A percentile compares a stretch with the other conserved stretches of the same genome.
phyloP scores from a whole-genome alignment of 1,140 invertebrate species.

The Aphis craccivora region DNA sequence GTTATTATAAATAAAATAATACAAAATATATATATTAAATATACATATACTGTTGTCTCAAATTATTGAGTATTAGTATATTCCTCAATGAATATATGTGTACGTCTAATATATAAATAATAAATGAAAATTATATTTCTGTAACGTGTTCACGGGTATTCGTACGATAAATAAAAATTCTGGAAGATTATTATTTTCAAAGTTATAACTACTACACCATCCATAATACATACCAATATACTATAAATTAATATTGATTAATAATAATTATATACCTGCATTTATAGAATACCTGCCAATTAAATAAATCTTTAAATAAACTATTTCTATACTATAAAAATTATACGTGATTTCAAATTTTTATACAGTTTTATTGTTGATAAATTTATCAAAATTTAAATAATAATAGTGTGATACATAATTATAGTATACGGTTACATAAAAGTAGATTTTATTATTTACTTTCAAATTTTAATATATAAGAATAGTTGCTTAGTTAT shows the following conservation, averaged over 20 bases:
- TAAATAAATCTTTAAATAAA: background rate
- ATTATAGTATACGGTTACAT: background rate
- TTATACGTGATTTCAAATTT: background rate
- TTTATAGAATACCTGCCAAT: background rate
- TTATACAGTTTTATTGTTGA: background rate
- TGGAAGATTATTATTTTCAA: background rate
- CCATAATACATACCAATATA: background rate
- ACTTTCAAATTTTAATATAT: background rate
- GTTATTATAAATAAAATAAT: background rate
- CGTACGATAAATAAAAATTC: background rate
- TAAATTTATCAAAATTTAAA: background rate
- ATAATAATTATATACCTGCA: background rate
- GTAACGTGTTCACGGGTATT: background rate
- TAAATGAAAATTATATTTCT: background rate
- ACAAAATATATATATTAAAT: no score
- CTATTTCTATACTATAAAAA: background rate
- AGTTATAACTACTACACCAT: background rate
- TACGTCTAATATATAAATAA: background rate
- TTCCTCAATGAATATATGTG: no score
- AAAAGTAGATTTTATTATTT: background rate
- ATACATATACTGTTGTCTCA: background rate
- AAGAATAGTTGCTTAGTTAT: background rate
- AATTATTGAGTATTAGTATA: background rate
- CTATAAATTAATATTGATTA: background rate
- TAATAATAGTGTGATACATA: no score